Conservation (phyloP, 1,140 invertebrate genomes). For the Rhagoletis zephyria region DNA sequence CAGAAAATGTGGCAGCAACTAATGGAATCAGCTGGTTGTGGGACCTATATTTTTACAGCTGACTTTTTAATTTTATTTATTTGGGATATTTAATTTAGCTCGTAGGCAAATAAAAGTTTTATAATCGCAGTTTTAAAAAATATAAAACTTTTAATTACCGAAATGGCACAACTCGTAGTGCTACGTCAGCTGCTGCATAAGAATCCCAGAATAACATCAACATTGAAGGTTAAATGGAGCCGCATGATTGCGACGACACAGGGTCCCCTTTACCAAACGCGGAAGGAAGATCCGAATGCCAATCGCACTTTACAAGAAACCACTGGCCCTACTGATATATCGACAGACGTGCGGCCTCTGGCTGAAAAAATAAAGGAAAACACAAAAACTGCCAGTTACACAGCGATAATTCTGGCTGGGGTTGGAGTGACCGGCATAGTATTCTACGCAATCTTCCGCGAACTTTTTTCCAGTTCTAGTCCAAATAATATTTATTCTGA, state of each 20-base stretch:
- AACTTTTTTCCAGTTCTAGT: conserved; percentile 90
- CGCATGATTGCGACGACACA: neutral
- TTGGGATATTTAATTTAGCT: no score
- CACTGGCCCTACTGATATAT: conserved; percentile 65
- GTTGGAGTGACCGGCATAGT: conserved; percentile 84
- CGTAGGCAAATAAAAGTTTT: no score
- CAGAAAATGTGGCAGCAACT: no score
- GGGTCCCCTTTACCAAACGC: neutral
- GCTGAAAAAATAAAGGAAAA: conserved; percentile 88
- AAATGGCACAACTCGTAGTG: conserved; percentile 45
- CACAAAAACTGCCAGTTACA: conserved; percentile 87
- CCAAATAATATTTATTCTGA: conserved; percentile 87
- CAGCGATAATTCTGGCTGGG: conserved; percentile 85
- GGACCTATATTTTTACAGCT: no score
- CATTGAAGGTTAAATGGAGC: neutral
- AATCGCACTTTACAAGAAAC: conserved; percentile 16
- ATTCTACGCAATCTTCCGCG: conserved; percentile 86
- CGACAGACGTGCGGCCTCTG: conserved; percentile 78
- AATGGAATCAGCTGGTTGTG: no score
- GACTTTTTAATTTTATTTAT: no score
- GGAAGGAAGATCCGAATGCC: neutral
- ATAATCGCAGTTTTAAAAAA: no score
- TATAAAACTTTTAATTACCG: no score
- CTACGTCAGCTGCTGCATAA: conserved; percentile 29
- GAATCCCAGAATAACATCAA: neutral